Base-by-base conservation (phyloP, 2,888 invertebrate genomes). In the Xylota segnis region DNA sequence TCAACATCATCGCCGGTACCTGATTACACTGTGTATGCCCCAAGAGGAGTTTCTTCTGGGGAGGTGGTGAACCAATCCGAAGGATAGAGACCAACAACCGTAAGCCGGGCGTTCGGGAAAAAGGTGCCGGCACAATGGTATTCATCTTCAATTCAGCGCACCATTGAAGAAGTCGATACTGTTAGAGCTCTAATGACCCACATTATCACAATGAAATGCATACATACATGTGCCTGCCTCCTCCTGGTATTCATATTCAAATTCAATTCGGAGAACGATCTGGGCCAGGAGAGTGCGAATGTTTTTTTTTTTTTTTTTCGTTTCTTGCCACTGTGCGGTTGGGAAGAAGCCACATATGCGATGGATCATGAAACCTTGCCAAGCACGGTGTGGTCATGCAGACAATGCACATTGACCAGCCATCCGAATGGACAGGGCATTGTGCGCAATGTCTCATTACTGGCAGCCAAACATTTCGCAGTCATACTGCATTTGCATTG, bases 151-250 rank as follows among this genome's bases (percentile, higher is more conserved):
- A 79, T 79, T 52, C 77, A 18, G 45, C 29, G 50, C 40, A 27
- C 66, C 32, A 47, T 68, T 63, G 75, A 66, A 79, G 71, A 75
- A 81, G 66, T 86, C 86, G 76, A 82, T 86, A 76, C 86, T 86
- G 86, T 81, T 86, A 81, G 86, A 86, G 86, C 72, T 82, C 86
- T 86, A 82, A 86, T 86, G 86, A 86, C 86, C 86, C 86, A 86
- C 86, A 86, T 86, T 86, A 86, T 72, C 82, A 86, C 82, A 86
- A 86, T 77, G 86, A 77, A 82, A 76, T 76, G 68, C 58, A 66
- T 56, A 77, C 77, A 76, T 76, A 72, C 58, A 66, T 56, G 68
- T 58, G 50, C 50, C 61, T 82, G 75, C 76, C 86, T 81, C 65
- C 77, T 83, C 34, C 75, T 75, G 82, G 59, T 72, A 77, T 76